A percentile compares a stretch with the other conserved stretches of the same genome.
These are phyloP conservation scores for Ceyx melanurus DNA, from an alignment of 2,113 vertebrate genomes.

Conservation along the genomic window DNA sequence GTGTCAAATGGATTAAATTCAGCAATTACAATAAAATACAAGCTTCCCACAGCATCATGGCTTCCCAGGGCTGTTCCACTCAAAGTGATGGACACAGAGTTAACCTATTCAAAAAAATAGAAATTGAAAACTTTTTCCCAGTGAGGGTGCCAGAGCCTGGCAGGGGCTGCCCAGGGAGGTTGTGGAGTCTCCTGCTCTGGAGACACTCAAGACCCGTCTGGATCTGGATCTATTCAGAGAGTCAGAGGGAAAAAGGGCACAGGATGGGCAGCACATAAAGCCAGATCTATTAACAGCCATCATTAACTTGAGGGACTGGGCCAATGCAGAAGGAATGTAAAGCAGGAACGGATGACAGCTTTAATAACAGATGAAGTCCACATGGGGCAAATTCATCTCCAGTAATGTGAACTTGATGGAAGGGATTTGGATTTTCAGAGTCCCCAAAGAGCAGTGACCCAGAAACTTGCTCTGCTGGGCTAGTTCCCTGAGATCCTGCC, in stretches of 20 bases:
- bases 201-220: too few relatives aligned
- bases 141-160: too few relatives aligned
- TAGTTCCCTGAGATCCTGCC: not conserved
- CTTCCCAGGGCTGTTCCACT: not conserved
- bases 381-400: not conserved
- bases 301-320: not conserved
- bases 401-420: not conserved
- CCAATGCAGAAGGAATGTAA: not conserved
- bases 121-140: too few relatives aligned
- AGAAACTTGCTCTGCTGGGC: not conserved
- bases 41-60: not conserved
- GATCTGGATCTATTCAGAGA: not conserved
- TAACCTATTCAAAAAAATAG: not conserved
- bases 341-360: not conserved
- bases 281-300: not conserved
- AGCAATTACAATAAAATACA: not conserved
- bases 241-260: accelerated
- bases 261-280: not conserved
- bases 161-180: too few relatives aligned
- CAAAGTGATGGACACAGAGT: not conserved
- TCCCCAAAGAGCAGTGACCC: not conserved
- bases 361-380: not conserved
- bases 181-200: too few relatives aligned
- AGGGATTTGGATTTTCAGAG: not conserved
- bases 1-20: not conserved